A percentile compares a stretch with the other conserved stretches of the same genome.
phyloP scores from a whole-genome alignment of 2,113 vertebrate species.

The Seriola aureovittata region DNA sequence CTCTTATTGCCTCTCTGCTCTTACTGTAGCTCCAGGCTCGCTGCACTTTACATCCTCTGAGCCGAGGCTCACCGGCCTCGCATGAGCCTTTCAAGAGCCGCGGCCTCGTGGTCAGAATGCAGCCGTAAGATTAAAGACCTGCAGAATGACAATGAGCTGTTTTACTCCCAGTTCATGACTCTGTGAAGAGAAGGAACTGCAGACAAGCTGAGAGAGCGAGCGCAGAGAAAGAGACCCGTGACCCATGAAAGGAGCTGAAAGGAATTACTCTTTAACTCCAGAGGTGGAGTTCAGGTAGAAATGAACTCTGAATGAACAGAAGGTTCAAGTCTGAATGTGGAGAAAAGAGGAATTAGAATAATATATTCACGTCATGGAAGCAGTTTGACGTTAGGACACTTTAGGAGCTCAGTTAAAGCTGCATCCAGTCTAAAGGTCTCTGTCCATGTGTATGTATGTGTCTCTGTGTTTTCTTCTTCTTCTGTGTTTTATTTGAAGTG shows the following conservation, averaged over 20 bases:
- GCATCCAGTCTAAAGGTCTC: too few relatives aligned
- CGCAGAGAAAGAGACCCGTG: neutral
- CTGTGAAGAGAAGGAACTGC: neutral
- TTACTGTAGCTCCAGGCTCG: neutral
- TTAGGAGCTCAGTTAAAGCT: neutral
- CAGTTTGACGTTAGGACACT: neutral
- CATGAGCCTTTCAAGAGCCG: slow-evolving; percentile 16
- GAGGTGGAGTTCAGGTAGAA: neutral
- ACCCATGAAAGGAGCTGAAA: neutral
- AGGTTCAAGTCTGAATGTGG: neutral
- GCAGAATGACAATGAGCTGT: slow-evolving; percentile 15
- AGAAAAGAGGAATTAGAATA: neutral
- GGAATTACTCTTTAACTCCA: neutral
- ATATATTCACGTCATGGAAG: neutral
- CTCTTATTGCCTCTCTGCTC: slow-evolving; percentile 19
- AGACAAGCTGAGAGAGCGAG: neutral
- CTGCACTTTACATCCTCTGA: slow-evolving; percentile 4
- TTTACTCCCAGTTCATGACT: neutral
- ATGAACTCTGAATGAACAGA: neutral
- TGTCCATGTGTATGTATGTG: too few relatives aligned
- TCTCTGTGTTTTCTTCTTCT: too few relatives aligned
- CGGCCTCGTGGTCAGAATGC: neutral
- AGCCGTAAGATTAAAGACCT: neutral
- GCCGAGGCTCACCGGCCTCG: slow-evolving; percentile 15
- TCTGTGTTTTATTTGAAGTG: too few relatives aligned